Evolutionary conservation across 1,140 invertebrate species (phyloP), one percentile per base, ranked within the genome.

Genomic region (Tetragonula clypearis): DNA sequence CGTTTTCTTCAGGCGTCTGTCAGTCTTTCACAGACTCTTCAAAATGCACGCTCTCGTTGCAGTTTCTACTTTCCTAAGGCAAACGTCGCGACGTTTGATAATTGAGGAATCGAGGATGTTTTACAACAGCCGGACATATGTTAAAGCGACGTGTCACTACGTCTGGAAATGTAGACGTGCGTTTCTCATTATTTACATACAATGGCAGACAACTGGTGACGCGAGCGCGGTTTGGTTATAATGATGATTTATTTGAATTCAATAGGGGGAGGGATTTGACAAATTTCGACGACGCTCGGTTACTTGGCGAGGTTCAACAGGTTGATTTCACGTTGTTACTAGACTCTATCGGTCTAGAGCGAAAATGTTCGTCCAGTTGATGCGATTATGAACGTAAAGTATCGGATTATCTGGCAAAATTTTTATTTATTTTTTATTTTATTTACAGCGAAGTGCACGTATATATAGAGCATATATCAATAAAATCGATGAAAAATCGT

Each of bases 161-260:
- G 41, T 12, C 26, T 6, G 14, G 55, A 75, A 66, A 75, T 11
- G 41, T 49, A 65, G 49, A 65, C 26, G 30, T 30, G 26, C 49
- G 8, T 74, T 65, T 56, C 49, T 12, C 80, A 53, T 53, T 12
- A 82, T 82, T 82, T 82, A 21, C 58, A 75, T 82, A 75, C 80
- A 82, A 82, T 74, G 6, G 14, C 1, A 19, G 14, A 41, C 26
- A 66, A 55, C 75, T 75, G n/a, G 26, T 55, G 35, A 35, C 35
- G 17, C 26, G 71, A 19, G 12, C 71, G 8, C n/a, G n/a, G 26
- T 58, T 49, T 19, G 15, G 21, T 35, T 55, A n/a, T 66, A 35
- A 74, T 11, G 71, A 26, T 2, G 72, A 56, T 82, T 74, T 73
- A 65, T 74, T 82, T 65, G 41, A 65, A 74, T 82, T 74, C 26